Base-by-base conservation (phyloP, 1,140 invertebrate species). In the Bombus impatiens region DNA sequence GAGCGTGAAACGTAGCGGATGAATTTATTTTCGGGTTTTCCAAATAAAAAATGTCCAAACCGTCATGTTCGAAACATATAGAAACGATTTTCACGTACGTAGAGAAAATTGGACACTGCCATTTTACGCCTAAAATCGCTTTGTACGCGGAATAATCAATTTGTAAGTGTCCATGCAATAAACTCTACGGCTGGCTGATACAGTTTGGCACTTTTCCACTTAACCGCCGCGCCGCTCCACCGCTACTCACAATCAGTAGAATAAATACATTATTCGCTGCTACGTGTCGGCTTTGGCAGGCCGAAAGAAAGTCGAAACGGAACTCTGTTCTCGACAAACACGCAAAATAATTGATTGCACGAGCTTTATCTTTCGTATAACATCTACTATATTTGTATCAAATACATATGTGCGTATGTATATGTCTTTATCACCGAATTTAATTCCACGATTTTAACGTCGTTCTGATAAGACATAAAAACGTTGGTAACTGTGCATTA, bases 131-230 rank as follows among this genome's bases (percentile, higher is more conserved):
- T 42, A 12, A 44, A 65, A 59, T 82, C 47, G 18, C 32, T 44
- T n/a, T 53, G 15, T 22, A 35, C 37, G 15, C 18, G 44, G 10
- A 35, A 70, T 57, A 68, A 78, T 78, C 62, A 57, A 78, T 68
- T 47, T 18, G 28, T 57, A 77, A 57, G 75, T 32, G 59, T 28
- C 15, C 44, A 3, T 44, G 10, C 28, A 37, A 57, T 25, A 44
- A 57, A 70, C 35, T 84, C 2, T n/a, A n/a, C 32, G 53, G 53
- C 68, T 62, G 77, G 67, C 12, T 40, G 59, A 22, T 59, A 68
- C 44, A 82, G 1, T 86, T 86, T 86, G 84, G 84, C 84, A 72
- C 79, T 76, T 62, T 76, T 86, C 84, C 84, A 86, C 84, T 85
- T 37, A 62, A 57, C 10, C 53, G 42, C 32, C 15, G 15, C 40